These are phyloP conservation scores for Poecilia wingei DNA, from an alignment of 2,797 vertebrate species.

Conservation along the genomic window DNA sequence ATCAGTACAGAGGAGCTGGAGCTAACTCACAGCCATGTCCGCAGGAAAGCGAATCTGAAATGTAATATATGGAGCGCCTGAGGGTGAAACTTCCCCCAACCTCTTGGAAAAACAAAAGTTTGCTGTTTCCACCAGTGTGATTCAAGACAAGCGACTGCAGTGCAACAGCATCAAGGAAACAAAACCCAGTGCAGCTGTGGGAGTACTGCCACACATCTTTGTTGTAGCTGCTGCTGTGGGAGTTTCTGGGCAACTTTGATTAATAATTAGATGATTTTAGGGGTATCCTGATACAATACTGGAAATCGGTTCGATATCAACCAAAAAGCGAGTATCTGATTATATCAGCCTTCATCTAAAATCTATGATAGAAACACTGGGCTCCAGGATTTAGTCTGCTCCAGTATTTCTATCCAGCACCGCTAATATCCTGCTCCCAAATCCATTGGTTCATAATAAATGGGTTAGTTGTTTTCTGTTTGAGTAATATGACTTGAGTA, in stretches of 20 bases:
- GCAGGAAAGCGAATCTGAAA: conserved; percentile 64
- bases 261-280: no score
- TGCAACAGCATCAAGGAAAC: conserved; percentile 27
- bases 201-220: conserved; percentile 39
- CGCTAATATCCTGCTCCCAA: no score
- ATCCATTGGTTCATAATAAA: no score
- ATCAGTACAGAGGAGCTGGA: conserved; percentile 50
- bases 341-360: no score
- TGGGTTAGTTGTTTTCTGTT: no score
- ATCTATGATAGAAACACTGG: no score
- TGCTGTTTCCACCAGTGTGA: conserved; percentile 33
- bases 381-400: no score
- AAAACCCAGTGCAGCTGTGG: conserved; percentile 22
- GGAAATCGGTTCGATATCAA: no score
- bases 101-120: conserved; percentile 45
- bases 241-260: conserved; percentile 19
- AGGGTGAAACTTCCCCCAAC: conserved; percentile 36
- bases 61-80: conserved; percentile 68
- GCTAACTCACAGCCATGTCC: conserved; percentile 65
- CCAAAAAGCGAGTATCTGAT: no score
- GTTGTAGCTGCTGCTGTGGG: conserved; percentile 53
- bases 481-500: no score
- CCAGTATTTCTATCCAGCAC: no score
- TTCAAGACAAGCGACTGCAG: conserved; percentile 39
- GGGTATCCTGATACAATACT: no score